phyloP scores from a whole-genome alignment of 2,888 invertebrate species.

The Caenorhabditis sp. region DNA sequence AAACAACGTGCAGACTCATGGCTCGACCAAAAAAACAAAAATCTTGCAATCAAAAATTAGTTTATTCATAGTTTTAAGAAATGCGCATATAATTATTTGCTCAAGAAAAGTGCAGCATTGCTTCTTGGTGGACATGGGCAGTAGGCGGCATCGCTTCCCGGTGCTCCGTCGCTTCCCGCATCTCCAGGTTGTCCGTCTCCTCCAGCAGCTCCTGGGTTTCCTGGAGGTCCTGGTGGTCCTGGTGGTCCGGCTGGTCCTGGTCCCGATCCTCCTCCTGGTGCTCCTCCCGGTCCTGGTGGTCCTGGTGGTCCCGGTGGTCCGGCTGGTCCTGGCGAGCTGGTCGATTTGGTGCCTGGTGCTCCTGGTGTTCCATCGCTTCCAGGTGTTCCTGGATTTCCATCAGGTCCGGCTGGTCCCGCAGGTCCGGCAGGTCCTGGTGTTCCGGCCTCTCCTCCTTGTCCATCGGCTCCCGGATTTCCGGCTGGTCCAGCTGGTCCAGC shows the following conservation, averaged over 20 bases:
- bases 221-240: constrained; percentile 52
- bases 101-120: constrained; percentile 15
- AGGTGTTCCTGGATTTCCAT: constrained; percentile 37
- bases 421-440: constrained; percentile 40
- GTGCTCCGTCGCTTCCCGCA: constrained; percentile 48
- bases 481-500: constrained; percentile 43
- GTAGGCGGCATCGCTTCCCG: constrained; percentile 46
- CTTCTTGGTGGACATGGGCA: constrained; percentile 49
- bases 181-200: constrained; percentile 47
- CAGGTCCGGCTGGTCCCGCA: constrained; percentile 40
- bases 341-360: constrained; percentile 41
- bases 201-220: constrained; percentile 49
- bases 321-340: constrained; percentile 43
- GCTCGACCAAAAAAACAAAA: no score
- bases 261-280: constrained; percentile 41
- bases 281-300: constrained; percentile 44
- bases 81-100: no score
- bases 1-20: no score
- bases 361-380: constrained; percentile 42
- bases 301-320: constrained; percentile 53
- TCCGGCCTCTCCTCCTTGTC: constrained; percentile 29
- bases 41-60: no score
- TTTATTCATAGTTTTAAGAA: no score
- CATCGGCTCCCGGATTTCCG: constrained; percentile 43
- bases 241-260: constrained; percentile 48